Base-by-base conservation (phyloP, 1,140 invertebrate genomes). In the Drosophila orena region DNA sequence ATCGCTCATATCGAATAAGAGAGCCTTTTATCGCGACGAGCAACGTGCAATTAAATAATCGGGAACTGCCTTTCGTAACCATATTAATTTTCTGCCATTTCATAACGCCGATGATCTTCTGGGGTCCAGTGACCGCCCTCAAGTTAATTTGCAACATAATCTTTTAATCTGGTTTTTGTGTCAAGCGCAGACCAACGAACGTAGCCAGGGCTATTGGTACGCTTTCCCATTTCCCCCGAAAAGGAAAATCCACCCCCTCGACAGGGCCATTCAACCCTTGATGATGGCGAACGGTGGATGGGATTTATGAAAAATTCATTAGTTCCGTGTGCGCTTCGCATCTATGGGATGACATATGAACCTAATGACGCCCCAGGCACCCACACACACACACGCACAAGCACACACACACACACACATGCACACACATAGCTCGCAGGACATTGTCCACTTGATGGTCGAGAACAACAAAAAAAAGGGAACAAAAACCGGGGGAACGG, bases 111-210 rank as follows among this genome's bases (percentile, higher is more conserved):
- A n/a, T 27, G 38, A 49, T 66, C 15, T 62, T 22, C 60, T 43
- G 8, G 50, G 43, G 52, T 47, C 47, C 68, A 20, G 61, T 57
- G 70, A 60, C 66, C 60, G 69, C 69, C 74, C 81, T 77, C 71
- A 69, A 86, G 83, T 83, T 86, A 88, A 86, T 88, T 86, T 88
- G 83, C 75, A 86, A 86, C 83, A 81, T 86, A 88, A 86, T 86
- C 79, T 86, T 86, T 86, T 88, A 86, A 86, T 86, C 83, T 86
- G 79, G 79, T 86, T 86, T 86, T 88, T 88, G 81, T 86, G 81
- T 86, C 83, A 88, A 86, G 75, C 81, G 83, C 81, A 86, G 81
- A 55, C 78, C 50, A 11, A 44, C 4, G 17, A 54, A 42, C 62
- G 24, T 47, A 15, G 42, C 60, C 46, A 10, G n/a, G n/a, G n/a